Conservation (phyloP, 2,888 invertebrate species). For the Drosophila robusta region DNA sequence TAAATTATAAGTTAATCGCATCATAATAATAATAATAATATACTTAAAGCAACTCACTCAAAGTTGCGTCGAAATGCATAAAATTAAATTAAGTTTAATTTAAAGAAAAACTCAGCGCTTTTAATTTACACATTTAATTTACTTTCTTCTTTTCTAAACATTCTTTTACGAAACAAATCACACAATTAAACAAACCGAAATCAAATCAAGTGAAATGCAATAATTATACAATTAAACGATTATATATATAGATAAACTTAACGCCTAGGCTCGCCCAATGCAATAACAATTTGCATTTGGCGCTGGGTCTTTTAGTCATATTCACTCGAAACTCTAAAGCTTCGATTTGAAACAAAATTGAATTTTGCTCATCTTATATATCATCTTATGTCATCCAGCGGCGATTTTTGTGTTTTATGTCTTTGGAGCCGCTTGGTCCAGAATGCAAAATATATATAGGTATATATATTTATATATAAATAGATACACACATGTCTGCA, state of each 20-base stretch:
- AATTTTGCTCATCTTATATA: conserved; percentile 60
- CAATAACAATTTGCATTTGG: conserved; percentile 55
- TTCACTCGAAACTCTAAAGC: conserved; percentile 41
- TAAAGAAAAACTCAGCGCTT: conserved; percentile 22
- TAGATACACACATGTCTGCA: conserved; percentile 12
- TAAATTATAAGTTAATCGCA: conserved; percentile 61
- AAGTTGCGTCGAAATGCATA: conserved; percentile 65
- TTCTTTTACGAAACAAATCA: conserved; percentile 43
- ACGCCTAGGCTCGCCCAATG: conserved; percentile 55
- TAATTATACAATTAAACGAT: conserved; percentile 45
- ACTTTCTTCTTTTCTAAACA: conserved; percentile 15
- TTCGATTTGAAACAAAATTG: conserved; percentile 62
- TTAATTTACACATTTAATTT: conserved; percentile 37
- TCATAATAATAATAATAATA: conserved; percentile 55
- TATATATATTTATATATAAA: conserved; percentile 17
- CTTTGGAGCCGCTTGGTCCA: conserved; percentile 72
- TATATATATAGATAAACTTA: conserved; percentile 58
- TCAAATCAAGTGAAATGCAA: conserved; percentile 53
- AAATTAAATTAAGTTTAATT: conserved; percentile 22
- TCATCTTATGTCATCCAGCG: conserved; percentile 29
- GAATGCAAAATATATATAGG: conserved; percentile 27
- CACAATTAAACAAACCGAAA: conserved; percentile 42
- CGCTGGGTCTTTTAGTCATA: conserved; percentile 60
- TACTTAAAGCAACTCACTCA: conserved; percentile 65
- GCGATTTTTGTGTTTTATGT: conserved; percentile 47